Conservation (phyloP, 2,797 vertebrate species). For the Aulostomus chinensis region DNA sequence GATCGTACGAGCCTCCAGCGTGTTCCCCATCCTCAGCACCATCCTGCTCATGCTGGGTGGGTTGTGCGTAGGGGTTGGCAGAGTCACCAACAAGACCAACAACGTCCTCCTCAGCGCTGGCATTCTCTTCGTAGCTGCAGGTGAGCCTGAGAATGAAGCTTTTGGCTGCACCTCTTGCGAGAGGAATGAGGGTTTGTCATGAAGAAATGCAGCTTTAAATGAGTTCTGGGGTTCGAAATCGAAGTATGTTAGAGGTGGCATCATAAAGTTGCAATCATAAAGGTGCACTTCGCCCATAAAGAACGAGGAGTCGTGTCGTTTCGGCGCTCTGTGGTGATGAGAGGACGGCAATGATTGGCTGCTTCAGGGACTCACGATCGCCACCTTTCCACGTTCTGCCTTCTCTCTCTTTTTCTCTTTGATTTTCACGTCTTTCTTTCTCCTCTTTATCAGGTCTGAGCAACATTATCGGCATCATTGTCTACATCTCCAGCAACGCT, state of each 20-base stretch:
- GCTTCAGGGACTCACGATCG: too few species aligned
- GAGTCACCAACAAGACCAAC: constrained; percentile 94
- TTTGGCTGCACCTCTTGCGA: too few species aligned
- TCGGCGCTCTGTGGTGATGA: background rate
- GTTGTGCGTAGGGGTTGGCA: constrained; percentile 90
- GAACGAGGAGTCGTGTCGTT: constrained; percentile 11
- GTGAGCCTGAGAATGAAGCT: constrained; percentile 69
- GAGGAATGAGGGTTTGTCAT: background rate
- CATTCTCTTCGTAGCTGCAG: constrained; percentile 97
- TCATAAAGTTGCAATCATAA: constrained; percentile 7
- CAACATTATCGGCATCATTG: constrained; percentile 99
- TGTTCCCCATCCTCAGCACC: constrained; percentile 97
- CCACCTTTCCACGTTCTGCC: too few species aligned
- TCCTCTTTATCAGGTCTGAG: constrained; percentile 85
- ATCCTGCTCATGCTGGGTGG: constrained; percentile 92
- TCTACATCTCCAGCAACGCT: constrained; percentile 98
- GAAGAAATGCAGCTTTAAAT: constrained; percentile 16
- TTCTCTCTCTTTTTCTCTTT: background rate
- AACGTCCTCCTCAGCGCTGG: constrained; percentile 96
- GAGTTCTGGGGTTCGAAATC: constrained; percentile 9
- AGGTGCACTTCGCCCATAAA: background rate
- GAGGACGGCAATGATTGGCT: constrained; percentile 23
- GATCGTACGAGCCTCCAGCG: constrained; percentile 96
- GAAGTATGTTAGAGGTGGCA: constrained; percentile 17
- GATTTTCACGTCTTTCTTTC: background rate